Evolutionary conservation across 2,113 vertebrate species (phyloP), one percentile per base, ranked within the genome.

Genomic region (Coracopsis vasa): DNA sequence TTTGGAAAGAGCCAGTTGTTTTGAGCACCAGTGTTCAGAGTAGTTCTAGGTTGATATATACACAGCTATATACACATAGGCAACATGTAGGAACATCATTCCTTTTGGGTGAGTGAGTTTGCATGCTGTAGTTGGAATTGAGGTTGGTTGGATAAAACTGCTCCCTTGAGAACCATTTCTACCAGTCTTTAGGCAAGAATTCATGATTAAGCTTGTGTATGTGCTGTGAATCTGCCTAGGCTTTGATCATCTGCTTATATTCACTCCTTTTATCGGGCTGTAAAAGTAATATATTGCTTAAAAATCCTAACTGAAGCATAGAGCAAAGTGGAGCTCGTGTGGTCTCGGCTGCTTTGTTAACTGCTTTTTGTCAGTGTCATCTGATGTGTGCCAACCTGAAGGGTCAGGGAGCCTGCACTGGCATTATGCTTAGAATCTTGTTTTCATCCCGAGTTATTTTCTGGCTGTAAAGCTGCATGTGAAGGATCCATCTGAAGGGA

Each of bases 61-160:
- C n/a, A n/a, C n/a, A 19, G n/a, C 13, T 21, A 23, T 2, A 15
- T 13, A 3, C 0, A 2, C 12, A 4, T 12, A 2, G 8, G 18
- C 5, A n/a, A 2, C 4, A 3, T 31, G 13, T 1, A 20, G 48
- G n/a, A 20, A 4, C 4, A 9, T 41, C 6, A 6, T 47, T 87
- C 11, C 37, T 81, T 53, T 51, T 37, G 35, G 10, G 9, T 15
- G 44, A 33, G 50, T 23, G 78, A 9, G 10, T 79, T 37, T 54
- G 29, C 31, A 33, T 47, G 18, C 54, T 56, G 4, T 8, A 7
- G 16, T 15, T 14, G 21, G 33, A 56, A 33, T 82, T 41, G 84
- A 51, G 35, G 56, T 37, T 11, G 69, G 15, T 18, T 65, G 23
- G 39, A 31, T 47, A 54, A n/a, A 2, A 35, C 20, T 58, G 13